phyloP scores from a whole-genome alignment of 2,888 invertebrate genomes.

The Pilophorus perplexus region DNA sequence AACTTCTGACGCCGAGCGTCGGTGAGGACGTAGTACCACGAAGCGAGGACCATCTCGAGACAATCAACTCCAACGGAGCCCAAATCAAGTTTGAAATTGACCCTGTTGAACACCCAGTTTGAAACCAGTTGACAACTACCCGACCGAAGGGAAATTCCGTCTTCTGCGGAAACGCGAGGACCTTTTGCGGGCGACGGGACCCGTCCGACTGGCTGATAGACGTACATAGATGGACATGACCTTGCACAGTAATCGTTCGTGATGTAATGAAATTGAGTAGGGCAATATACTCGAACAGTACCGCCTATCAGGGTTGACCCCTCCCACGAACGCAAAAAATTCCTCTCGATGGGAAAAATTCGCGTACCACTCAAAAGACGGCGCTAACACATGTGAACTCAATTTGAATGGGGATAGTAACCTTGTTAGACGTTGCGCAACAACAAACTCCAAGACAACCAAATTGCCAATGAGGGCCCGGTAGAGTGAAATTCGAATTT shows the following conservation, averaged over 20 bases:
- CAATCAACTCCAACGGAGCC: neutral
- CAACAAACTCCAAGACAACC: too few relatives aligned
- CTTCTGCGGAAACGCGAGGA: neutral
- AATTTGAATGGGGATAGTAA: too few relatives aligned
- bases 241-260: conserved; percentile 25
- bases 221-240: conserved; percentile 3
- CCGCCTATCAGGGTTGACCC: conserved; percentile 8
- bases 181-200: neutral
- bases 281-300: conserved; percentile 20
- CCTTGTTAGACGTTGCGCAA: too few relatives aligned
- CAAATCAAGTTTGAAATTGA: neutral
- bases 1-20: conserved; percentile 10
- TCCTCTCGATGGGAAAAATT: neutral
- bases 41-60: conserved; percentile 23
- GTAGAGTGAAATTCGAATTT: too few relatives aligned
- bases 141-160: too few relatives aligned
- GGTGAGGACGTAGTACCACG: conserved; percentile 25
- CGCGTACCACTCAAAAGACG: too few relatives aligned
- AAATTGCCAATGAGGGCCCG: too few relatives aligned
- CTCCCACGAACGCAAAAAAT: neutral
- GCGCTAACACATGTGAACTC: too few relatives aligned
- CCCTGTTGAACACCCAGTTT: neutral
- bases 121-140: too few relatives aligned
- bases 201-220: conserved; percentile 15
- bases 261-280: conserved; percentile 37